These are phyloP conservation scores for Plestiodon gilberti DNA, from an alignment of 2,113 vertebrate species.

Conservation along the genomic window DNA sequence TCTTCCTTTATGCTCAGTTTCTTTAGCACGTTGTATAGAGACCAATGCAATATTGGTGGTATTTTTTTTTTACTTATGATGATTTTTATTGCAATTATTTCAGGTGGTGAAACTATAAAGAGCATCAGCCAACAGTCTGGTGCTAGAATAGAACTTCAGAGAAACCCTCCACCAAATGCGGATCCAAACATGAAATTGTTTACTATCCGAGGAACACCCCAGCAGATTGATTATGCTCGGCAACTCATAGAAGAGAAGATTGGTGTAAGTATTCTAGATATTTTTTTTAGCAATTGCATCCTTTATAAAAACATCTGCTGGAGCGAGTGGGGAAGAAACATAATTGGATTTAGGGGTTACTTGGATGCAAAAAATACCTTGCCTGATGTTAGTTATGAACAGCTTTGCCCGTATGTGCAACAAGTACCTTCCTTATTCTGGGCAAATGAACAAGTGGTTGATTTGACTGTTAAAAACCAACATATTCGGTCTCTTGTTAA, in stretches of 20 bases:
- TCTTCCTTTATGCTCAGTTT: neutral
- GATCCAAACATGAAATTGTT: conserved; percentile 98
- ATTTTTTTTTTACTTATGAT: neutral
- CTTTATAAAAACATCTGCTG: neutral
- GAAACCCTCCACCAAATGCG: conserved; percentile 95
- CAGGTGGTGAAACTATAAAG: conserved; percentile 98
- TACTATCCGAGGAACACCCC: conserved; percentile 93
- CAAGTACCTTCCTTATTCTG: neutral
- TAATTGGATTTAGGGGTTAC: neutral
- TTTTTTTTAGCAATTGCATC: neutral
- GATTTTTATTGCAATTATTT: neutral
- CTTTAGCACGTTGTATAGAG: neutral
- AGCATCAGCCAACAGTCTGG: conserved; percentile 98
- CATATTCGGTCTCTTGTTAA: neutral
- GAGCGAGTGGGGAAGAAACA: neutral
- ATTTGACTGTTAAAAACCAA: neutral
- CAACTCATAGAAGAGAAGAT: conserved; percentile 99
- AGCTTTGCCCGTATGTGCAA: neutral
- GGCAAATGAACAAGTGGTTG: neutral
- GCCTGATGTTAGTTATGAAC: neutral
- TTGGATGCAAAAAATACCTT: neutral
- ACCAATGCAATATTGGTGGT: neutral
- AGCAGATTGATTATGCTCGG: conserved; percentile 96
- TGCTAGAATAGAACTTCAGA: conserved; percentile 94
- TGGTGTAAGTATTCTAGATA: conserved; percentile 82